Evolutionary conservation across 1,140 invertebrate genomes (phyloP).

Genomic region (Pectinophora gossypiella): DNA sequence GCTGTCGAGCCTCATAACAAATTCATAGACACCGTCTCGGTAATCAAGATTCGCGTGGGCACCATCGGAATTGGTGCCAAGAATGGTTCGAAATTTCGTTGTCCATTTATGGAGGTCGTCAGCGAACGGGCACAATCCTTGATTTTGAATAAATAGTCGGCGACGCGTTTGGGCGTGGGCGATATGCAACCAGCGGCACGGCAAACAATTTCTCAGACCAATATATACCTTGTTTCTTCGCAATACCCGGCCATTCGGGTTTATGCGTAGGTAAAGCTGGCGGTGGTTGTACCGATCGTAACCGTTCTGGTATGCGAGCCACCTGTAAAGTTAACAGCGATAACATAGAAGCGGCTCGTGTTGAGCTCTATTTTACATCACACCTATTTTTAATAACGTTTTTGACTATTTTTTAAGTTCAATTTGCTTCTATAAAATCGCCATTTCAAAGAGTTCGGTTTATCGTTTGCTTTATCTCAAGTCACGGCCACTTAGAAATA

Average conservation of each 20-base stretch:
- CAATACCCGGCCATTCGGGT: conserved; percentile 32
- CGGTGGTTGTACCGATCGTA: conserved; percentile 14
- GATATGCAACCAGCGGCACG: conserved; percentile 33
- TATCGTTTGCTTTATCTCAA: too few relatives aligned
- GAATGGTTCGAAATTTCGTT: conserved; percentile 4
- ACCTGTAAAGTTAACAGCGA: conserved; percentile 32
- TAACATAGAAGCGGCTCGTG: conserved; percentile 12
- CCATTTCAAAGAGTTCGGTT: too few relatives aligned
- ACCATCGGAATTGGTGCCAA: conserved; percentile 1
- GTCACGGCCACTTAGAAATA: too few relatives aligned
- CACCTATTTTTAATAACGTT: conserved; percentile 12
- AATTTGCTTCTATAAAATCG: too few relatives aligned
- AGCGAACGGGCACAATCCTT: conserved; percentile 46
- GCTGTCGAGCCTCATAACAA: background rate
- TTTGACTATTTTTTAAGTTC: conserved; percentile 11
- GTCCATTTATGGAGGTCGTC: conserved; percentile 1
- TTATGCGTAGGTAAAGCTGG: conserved; percentile 7
- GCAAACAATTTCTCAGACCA: conserved; percentile 24
- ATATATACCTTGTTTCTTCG: conserved; percentile 42
- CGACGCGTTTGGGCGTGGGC: conserved; percentile 51
- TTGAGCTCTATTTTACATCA: conserved; percentile 5
- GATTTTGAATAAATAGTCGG: conserved; percentile 60
- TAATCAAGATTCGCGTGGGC: background rate
- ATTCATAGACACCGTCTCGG: background rate
- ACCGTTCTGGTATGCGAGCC: conserved; percentile 45